These are phyloP conservation scores for Gobionotothen gibberifrons DNA, from an alignment of 2,797 vertebrate genomes.

Conservation along the genomic window DNA sequence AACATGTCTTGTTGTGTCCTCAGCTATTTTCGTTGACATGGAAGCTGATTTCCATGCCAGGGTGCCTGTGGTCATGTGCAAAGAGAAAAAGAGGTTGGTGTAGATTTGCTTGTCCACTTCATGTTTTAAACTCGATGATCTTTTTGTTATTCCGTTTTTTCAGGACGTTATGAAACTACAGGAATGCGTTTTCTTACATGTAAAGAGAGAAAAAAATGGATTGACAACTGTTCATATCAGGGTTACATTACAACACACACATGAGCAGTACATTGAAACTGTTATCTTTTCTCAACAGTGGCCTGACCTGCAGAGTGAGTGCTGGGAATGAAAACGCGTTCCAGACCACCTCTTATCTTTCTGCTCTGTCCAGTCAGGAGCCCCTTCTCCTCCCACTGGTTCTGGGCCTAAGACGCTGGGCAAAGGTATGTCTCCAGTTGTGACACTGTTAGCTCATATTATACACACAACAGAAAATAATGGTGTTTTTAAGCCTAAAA, in stretches of 20 bases:
- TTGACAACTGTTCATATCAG: neutral
- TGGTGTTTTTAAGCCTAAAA: accelerated
- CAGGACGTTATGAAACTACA: neutral
- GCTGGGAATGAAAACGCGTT: constrained; percentile 94
- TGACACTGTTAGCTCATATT: neutral
- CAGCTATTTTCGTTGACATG: constrained; percentile 90
- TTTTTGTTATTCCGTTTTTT: neutral
- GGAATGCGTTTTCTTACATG: neutral
- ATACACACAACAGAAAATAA: neutral
- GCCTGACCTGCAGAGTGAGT: constrained; percentile 94
- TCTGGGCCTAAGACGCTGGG: constrained; percentile 91
- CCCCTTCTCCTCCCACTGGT: constrained; percentile 86
- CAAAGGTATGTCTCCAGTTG: constrained; percentile 82
- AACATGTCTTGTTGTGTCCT: constrained; percentile 24
- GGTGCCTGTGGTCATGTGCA: constrained; percentile 93
- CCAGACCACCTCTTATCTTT: constrained; percentile 90
- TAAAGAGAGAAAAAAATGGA: neutral
- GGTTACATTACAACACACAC: neutral
- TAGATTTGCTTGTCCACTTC: neutral
- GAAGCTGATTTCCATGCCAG: constrained; percentile 95
- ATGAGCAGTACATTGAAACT: neutral
- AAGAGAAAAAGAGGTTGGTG: constrained; percentile 91
- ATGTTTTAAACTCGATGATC: neutral
- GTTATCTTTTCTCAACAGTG: constrained; percentile 77
- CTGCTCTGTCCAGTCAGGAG: constrained; percentile 84